Evolutionary conservation across 2,797 vertebrate species (phyloP), one percentile per base, ranked within the genome.

Genomic region (Rallus crepitans): DNA sequence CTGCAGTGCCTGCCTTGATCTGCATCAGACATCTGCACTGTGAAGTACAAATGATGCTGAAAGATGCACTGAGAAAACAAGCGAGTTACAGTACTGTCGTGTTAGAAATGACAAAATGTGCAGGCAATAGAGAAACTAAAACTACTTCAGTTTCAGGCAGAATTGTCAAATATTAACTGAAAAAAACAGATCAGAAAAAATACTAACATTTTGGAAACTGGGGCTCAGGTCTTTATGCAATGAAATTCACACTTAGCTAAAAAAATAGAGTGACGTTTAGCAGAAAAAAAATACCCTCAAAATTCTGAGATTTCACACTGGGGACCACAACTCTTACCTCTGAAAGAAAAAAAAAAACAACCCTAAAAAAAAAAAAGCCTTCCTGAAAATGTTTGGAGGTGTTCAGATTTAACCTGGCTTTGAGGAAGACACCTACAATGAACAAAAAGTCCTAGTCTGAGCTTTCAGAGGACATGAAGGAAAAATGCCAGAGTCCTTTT

Each of bases 21-120:
- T 96, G 92, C 92, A 53, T 95, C 92, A 92, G 96, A 95, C 95
- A 97, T 97, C 95, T 97, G 94, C 94, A 93, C 91, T 97, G 95
- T 86, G 92, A 97, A 97, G 88, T 76, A 84, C 73, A 91, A 95
- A 95, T 37, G 63, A 92, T 90, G 95, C 93, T 97, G 92, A 97
- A 96, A 95, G 92, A 95, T 82, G 86, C 92, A 82, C 91, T 87
- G 90, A 95, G 93, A 97, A 95, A 94, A 90, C 93, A 97, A 96
- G 91, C 4, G 52, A 90, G 94, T 96, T 96, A 87, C 90, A 87
- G 87, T 60, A 55, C 91, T 78, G 76, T 91, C 39, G 12, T 82
- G 95, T 96, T 90, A 66, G 88, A 94, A 95, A 92, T 93, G 53
- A 82, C 84, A 89, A 93, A 87, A 91, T 68, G 33, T 84, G 88